Conservation (phyloP, 2,113 vertebrate genomes). For the Hucho hucho region DNA sequence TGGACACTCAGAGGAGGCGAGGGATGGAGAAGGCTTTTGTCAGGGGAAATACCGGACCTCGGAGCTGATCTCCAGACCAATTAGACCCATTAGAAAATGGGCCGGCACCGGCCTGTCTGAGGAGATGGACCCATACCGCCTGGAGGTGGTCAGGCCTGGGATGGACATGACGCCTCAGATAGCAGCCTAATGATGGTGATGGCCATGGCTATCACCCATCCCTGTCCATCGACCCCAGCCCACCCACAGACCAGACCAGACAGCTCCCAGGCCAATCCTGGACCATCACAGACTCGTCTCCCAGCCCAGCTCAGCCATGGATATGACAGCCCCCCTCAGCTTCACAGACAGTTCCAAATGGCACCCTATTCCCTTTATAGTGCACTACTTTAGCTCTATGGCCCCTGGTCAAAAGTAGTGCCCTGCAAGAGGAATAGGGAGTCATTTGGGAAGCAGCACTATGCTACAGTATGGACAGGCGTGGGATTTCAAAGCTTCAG, state of each 20-base stretch:
- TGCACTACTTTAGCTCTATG: too few species aligned
- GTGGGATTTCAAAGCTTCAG: background rate
- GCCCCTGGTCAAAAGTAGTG: too few species aligned
- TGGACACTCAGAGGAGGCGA: background rate
- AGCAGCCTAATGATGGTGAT: background rate
- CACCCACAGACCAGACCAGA: conserved; percentile 13
- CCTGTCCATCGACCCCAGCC: background rate
- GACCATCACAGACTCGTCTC: background rate
- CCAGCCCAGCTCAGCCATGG: conserved; percentile 17
- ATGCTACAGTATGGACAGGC: background rate
- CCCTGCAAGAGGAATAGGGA: too few species aligned
- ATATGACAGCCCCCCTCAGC: conserved; percentile 11
- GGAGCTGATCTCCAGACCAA: conserved; percentile 50
- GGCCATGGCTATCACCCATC: background rate
- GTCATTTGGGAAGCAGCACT: too few species aligned
- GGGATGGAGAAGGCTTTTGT: conserved; percentile 43
- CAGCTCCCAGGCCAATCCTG: background rate
- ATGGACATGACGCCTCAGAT: conserved; percentile 8
- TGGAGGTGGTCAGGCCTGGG: conserved; percentile 34
- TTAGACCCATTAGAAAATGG: conserved; percentile 60
- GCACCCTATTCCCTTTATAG: too few species aligned
- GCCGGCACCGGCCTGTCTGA: conserved; percentile 32
- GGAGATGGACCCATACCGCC: conserved; percentile 1
- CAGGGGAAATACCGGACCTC: conserved; percentile 40
- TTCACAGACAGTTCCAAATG: background rate